Base-by-base conservation (phyloP, 2,797 vertebrate genomes). In the Propithecus perrieri region DNA sequence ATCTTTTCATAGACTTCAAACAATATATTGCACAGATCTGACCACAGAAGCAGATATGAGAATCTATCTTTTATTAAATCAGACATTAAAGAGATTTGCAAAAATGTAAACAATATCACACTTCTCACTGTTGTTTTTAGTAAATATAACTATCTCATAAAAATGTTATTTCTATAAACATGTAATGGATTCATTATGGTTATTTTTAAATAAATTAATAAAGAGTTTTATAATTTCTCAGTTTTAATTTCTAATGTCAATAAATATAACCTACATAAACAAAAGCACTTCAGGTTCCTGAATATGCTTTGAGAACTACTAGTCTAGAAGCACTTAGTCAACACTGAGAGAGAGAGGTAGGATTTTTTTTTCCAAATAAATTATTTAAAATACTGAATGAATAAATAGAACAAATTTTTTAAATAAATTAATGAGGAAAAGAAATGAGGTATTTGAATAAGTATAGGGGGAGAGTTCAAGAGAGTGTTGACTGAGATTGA, bases 361-460 rank as follows among this genome's bases (percentile, higher is more conserved):
- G 4, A 78, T 38, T 97, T 83, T 95, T 81, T 38, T 97, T 85
- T 61, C 72, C 6, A 65, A 78, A n/a, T 50, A 13, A 96, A 79
- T 53, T 71, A 28, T 95, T 92, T 63, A 87, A 96, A 93, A 87
- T 76, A 74, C 1, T 85, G 30, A 89, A 61, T 43, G 11, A 95
- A 84, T 79, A 65, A 67, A 65, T 74, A 78, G 30, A 94, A 83
- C 78, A 69, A 7, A 30, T 35, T 53, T 75, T 94, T 53, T 33
- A 74, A 96, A 46, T 80, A 18, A 91, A 22, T 63, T 9, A 88
- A 69, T 41, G 33, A 81, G 14, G 14, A 87, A 85, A 89, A 53
- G 18, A 14, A 22, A 61, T 53, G 5, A 76, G 76, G 10, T 43
- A 35, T 88, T 72, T 81, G 14, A 74, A 28, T 71, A 80, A 84